Evolutionary conservation across 2,113 vertebrate genomes (phyloP), one percentile per base, ranked within the genome.

Genomic region (Sigmodon hispidus): DNA sequence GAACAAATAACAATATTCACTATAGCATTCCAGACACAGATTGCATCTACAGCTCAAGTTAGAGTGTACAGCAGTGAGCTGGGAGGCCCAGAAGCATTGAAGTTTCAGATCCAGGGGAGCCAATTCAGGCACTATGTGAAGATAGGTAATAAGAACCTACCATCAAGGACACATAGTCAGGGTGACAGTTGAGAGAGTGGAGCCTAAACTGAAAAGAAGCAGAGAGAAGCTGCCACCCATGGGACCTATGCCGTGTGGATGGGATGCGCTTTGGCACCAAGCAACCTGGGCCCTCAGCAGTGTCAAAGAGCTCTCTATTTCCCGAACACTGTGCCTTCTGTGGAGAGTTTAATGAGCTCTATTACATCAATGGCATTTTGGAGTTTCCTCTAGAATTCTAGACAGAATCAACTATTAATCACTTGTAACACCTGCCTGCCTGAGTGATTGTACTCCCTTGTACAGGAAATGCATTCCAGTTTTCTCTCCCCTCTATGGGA

Each of bases 11-110:
- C 29, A 40, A 24, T 2, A 4, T 3, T 48, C 19, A 36, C 29
- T 0, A 2, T 21, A 43, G n/a, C 43, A 2, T 52, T 34, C 34
- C 2, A 5, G 45, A 24, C n/a, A 43, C 50, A 31, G 22, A 45
- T 7, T 3, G 63, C 0, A 3, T 50, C 21, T 36, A 24, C 26
- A 40, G 16, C 16, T 43, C 59, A 45, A 8, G 19, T 29, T 59
- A 43, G n/a, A 21, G 0, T 9, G 55, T n/a, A 21, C 16, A 2
- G 40, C 3, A 2, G 40, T 10, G 73, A 29, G 36, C 61, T 48
- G 6, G 22, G 22, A 59, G 31, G 21, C 40, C 45, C 45, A 80
- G 86, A 15, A 15, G 34, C 2, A 36, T 5, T 40, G 8, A 43
- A 88, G 52, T 36, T 17, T 36, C 3, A 40, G 48, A 0, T 4